Conservation (phyloP, 2,113 vertebrate genomes). For the Isurus oxyrinchus region DNA sequence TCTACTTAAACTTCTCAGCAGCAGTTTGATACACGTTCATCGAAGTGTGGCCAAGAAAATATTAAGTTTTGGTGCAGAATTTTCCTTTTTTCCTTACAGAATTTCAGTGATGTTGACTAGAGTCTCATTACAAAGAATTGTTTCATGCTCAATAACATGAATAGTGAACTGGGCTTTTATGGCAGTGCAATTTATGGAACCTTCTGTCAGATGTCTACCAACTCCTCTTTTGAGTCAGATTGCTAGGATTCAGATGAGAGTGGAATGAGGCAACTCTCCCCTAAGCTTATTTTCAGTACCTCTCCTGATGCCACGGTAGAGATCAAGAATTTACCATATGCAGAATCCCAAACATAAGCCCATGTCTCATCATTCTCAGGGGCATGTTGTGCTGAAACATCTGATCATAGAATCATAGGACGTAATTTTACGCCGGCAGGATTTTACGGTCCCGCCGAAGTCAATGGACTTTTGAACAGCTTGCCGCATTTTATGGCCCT, state of each 20-base stretch:
- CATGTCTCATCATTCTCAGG: not conserved
- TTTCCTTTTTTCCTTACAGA: not conserved
- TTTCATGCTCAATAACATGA: not conserved
- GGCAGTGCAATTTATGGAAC: not conserved
- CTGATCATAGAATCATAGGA: not conserved
- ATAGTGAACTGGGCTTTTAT: not conserved
- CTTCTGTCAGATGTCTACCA: not conserved
- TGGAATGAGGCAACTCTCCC: not conserved
- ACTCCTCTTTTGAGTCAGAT: not conserved
- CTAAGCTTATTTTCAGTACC: not conserved
- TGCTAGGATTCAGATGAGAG: not conserved
- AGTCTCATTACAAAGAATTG: not conserved
- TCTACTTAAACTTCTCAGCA: not conserved
- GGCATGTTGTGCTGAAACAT: not conserved
- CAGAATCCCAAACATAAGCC: not conserved
- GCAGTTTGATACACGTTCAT: not conserved
- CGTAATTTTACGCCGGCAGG: too few relatives aligned
- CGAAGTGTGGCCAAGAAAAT: not conserved
- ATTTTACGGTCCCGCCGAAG: too few relatives aligned
- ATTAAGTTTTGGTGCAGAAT: not conserved
- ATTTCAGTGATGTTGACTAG: not conserved
- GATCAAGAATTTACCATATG: not conserved
- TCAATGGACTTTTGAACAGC: too few relatives aligned
- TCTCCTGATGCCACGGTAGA: not conserved
- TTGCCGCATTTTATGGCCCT: too few relatives aligned